A percentile compares a stretch with the other conserved stretches of the same genome.
phyloP scores from a whole-genome alignment of 2,113 vertebrate species.

The Neotoma lepida region DNA sequence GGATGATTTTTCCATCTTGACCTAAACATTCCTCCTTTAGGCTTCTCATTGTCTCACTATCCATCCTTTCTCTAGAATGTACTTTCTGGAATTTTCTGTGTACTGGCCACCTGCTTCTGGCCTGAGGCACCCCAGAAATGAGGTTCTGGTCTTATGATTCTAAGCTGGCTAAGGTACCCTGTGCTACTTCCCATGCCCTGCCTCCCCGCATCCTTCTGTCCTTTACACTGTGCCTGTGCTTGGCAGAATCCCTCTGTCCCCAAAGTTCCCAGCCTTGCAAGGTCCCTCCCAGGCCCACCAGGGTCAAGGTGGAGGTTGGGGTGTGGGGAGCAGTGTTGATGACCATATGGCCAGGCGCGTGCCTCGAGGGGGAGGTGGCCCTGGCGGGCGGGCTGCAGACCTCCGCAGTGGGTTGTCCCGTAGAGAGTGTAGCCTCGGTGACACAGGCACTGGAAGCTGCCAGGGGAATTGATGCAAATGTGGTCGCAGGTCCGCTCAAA shows the following conservation, averaged over 20 bases:
- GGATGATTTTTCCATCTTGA: rapidly evolving
- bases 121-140: neutral
- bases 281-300: neutral
- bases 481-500: slow-evolving; percentile 97
- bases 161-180: neutral
- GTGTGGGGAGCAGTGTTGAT: neutral
- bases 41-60: neutral
- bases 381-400: slow-evolving; percentile 86
- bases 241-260: neutral
- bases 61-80: neutral
- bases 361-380: slow-evolving; percentile 76
- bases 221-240: neutral
- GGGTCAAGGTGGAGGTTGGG: neutral
- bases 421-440: slow-evolving; percentile 95
- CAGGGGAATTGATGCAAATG: slow-evolving; percentile 96
- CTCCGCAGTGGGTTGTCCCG: slow-evolving; percentile 96
- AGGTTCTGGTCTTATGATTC: neutral
- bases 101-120: rapidly evolving
- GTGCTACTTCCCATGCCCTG: too few relatives aligned
- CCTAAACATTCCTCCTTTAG: neutral
- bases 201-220: neutral
- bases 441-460: slow-evolving; percentile 95
- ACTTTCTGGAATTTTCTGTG: neutral
- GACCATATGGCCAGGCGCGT: slow-evolving; percentile 63
- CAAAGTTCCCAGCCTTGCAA: neutral